A percentile compares a stretch with the other conserved stretches of the same genome.
Evolutionary conservation across 2,888 invertebrate species (phyloP).

Genomic region (Ornithoptera priamus): DNA sequence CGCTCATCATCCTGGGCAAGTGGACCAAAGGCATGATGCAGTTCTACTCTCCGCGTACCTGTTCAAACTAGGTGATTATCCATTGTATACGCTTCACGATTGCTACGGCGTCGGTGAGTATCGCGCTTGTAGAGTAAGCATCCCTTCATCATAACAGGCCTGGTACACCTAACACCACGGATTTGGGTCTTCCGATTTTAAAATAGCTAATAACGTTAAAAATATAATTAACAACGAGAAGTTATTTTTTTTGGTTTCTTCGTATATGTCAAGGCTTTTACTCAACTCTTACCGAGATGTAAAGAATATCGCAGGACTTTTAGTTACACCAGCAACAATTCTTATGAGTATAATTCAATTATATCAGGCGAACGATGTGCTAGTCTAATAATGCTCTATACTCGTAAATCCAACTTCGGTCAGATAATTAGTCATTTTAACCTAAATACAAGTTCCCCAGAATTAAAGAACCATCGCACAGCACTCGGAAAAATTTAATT

Average conservation of each 20-base stretch:
- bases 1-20: constrained; percentile 57
- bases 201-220: background rate
- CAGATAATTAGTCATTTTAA: background rate
- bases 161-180: constrained; percentile 6
- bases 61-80: constrained; percentile 79
- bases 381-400: background rate
- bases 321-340: background rate
- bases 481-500: background rate
- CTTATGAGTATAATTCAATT: background rate
- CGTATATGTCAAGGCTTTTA: background rate
- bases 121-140: constrained; percentile 55
- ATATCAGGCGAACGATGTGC: background rate
- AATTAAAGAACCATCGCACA: background rate
- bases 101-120: constrained; percentile 71
- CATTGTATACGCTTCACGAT: constrained; percentile 75
- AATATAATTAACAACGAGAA: background rate
- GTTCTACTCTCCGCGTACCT: constrained; percentile 76
- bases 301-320: background rate
- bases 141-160: constrained; percentile 40
- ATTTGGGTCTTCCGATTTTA: background rate
- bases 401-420: background rate
- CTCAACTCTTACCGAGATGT: background rate
- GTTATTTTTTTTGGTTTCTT: background rate
- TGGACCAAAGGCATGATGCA: constrained; percentile 69
- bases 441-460: background rate